Conservation (phyloP, 2,888 invertebrate species). For the Atherix ibis region DNA sequence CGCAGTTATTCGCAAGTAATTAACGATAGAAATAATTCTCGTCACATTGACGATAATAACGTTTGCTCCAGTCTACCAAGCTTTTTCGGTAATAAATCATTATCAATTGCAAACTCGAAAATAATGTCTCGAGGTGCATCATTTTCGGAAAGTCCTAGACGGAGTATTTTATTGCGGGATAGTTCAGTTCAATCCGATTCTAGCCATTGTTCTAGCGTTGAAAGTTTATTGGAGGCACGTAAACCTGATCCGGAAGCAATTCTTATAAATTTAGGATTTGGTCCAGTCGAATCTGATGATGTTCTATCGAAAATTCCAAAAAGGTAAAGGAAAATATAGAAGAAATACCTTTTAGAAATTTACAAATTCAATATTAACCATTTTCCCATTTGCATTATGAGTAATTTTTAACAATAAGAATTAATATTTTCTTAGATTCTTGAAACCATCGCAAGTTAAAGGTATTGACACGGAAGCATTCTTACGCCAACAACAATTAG, state of each 20-base stretch:
- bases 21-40: slow-evolving; percentile 2
- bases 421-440: slow-evolving; percentile 42
- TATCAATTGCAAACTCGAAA: slow-evolving; percentile 6
- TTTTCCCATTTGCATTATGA: too few species aligned
- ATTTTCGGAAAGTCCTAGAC: slow-evolving; percentile 11
- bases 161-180: slow-evolving; percentile 21
- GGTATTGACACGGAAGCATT: slow-evolving; percentile 64
- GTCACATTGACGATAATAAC: slow-evolving; percentile 4
- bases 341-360: not conserved
- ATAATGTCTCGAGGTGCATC: slow-evolving; percentile 6
- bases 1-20: slow-evolving; percentile 10
- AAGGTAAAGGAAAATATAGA: slow-evolving; percentile 23
- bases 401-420: too few species aligned
- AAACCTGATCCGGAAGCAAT: slow-evolving; percentile 82
- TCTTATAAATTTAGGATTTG: slow-evolving; percentile 65
- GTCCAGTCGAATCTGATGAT: slow-evolving; percentile 51
- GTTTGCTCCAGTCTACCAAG: slow-evolving; percentile 10
- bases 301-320: slow-evolving; percentile 65
- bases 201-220: slow-evolving; percentile 60
- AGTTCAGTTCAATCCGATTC: slow-evolving; percentile 33
- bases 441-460: slow-evolving; percentile 61
- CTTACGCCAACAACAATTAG: slow-evolving; percentile 55
- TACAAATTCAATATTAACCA: not conserved
- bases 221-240: slow-evolving; percentile 67
- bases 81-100: slow-evolving; percentile 9